These are phyloP conservation scores for Lapara coniferarum DNA, from an alignment of 2,888 invertebrate genomes.

Conservation along the genomic window DNA sequence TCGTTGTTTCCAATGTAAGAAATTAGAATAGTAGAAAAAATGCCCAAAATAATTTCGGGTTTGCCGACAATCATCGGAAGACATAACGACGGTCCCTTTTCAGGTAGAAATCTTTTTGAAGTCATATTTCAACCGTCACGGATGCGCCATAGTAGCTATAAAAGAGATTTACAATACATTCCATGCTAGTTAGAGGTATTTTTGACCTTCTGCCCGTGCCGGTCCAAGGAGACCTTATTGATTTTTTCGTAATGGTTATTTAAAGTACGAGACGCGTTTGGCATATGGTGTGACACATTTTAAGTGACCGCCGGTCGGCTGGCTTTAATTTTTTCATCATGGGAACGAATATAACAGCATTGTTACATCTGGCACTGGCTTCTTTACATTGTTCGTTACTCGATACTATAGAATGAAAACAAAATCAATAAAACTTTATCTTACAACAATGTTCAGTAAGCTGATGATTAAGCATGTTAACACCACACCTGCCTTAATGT, in stretches of 20 bases:
- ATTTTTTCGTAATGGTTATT: constrained; percentile 68
- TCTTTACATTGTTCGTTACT: constrained; percentile 13
- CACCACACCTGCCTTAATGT: too few species aligned
- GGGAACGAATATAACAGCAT: constrained; percentile 37
- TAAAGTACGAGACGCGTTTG: constrained; percentile 58
- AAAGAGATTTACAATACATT: constrained; percentile 81
- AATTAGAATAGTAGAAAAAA: constrained; percentile 59
- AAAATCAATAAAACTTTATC: background rate
- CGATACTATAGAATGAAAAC: background rate
- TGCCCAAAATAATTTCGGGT: constrained; percentile 69
- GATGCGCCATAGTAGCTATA: constrained; percentile 73
- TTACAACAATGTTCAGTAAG: background rate
- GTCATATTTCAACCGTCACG: constrained; percentile 81
- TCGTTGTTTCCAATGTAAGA: constrained; percentile 67
- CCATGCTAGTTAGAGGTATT: constrained; percentile 72
- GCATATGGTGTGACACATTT: constrained; percentile 77
- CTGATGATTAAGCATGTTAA: too few species aligned
- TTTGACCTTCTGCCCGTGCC: constrained; percentile 72
- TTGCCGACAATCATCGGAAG: constrained; percentile 77
- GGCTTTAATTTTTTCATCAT: constrained; percentile 57
- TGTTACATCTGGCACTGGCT: constrained; percentile 59
- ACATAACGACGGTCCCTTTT: constrained; percentile 79
- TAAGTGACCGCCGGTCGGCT: constrained; percentile 64
- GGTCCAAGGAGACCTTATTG: constrained; percentile 68
- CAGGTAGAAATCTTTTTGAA: constrained; percentile 80